These are phyloP conservation scores for Bos taurus DNA, from an alignment of 2,113 vertebrate genomes.

Conservation along the genomic window DNA sequence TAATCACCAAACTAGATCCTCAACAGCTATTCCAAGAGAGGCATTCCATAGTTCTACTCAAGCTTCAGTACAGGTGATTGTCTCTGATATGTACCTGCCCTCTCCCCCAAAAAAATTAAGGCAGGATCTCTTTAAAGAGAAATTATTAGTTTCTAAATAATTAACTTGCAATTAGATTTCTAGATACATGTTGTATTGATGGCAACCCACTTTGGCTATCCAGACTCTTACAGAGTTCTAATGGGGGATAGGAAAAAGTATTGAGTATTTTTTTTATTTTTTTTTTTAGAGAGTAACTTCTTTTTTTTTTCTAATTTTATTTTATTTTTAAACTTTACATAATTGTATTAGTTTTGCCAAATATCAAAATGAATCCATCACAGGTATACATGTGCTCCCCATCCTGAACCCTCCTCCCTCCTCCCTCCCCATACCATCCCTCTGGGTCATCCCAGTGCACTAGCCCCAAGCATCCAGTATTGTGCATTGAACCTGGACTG, in stretches of 20 bases:
- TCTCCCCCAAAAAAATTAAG: neutral
- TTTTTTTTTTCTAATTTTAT: too few relatives aligned
- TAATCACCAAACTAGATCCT: neutral
- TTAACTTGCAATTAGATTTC: neutral
- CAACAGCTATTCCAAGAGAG: neutral
- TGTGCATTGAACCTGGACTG: too few relatives aligned
- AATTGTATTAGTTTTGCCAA: too few relatives aligned
- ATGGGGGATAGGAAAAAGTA: neutral
- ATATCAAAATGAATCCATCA: too few relatives aligned
- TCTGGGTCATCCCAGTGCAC: too few relatives aligned
- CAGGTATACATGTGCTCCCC: too few relatives aligned
- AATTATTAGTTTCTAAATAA: neutral
- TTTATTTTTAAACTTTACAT: too few relatives aligned
- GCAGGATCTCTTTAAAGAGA: neutral
- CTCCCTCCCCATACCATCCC: too few relatives aligned
- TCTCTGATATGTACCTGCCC: neutral
- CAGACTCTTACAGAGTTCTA: neutral
- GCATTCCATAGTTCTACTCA: neutral
- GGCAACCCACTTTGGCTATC: neutral
- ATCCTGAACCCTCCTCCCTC: too few relatives aligned
- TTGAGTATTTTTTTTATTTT: neutral
- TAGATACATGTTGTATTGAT: neutral
- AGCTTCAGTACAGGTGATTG: neutral
- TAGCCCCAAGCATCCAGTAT: too few relatives aligned
- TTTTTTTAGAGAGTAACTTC: too few relatives aligned